These are phyloP conservation scores for Xanthia togata DNA, from an alignment of 2,888 invertebrate genomes.

Conservation along the genomic window DNA sequence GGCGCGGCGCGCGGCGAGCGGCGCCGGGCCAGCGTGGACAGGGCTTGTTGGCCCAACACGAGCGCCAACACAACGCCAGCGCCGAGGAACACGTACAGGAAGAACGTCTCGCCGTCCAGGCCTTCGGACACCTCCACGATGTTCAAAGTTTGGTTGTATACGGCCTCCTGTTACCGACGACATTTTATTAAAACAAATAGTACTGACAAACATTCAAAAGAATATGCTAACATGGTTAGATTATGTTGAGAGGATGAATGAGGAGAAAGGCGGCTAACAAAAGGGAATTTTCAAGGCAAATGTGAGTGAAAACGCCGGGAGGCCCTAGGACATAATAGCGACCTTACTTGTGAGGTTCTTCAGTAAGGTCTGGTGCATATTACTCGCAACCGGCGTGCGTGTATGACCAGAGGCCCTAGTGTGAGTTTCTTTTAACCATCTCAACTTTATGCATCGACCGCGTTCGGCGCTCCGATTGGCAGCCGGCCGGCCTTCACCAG, in stretches of 20 bases:
- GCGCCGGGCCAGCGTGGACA: conserved; percentile 95
- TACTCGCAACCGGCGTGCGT: too few relatives aligned
- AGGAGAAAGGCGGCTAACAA: too few relatives aligned
- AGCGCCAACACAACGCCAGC: conserved; percentile 97
- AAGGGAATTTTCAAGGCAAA: neutral
- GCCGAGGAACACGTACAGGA: conserved; percentile 98
- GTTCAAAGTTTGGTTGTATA: conserved; percentile 99
- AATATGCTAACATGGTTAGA: too few relatives aligned
- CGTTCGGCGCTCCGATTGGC: too few relatives aligned
- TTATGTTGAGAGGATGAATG: neutral
- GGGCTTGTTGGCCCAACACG: conserved; percentile 96
- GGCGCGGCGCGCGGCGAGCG: conserved; percentile 90
- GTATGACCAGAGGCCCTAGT: too few relatives aligned
- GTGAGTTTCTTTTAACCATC: too few relatives aligned
- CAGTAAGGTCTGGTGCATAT: too few relatives aligned
- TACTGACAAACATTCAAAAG: neutral
- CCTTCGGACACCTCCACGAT: conserved; percentile 99
- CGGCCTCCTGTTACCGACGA: conserved; percentile 92
- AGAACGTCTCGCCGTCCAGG: conserved; percentile 99
- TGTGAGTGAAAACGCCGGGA: too few relatives aligned
- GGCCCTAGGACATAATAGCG: too few relatives aligned
- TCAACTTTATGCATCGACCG: too few relatives aligned
- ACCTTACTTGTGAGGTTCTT: too few relatives aligned
- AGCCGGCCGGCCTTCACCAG: too few relatives aligned
- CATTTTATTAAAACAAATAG: neutral